These are phyloP conservation scores for Calephelis virginiensis DNA, from an alignment of 1,140 invertebrate genomes.

Conservation along the genomic window DNA sequence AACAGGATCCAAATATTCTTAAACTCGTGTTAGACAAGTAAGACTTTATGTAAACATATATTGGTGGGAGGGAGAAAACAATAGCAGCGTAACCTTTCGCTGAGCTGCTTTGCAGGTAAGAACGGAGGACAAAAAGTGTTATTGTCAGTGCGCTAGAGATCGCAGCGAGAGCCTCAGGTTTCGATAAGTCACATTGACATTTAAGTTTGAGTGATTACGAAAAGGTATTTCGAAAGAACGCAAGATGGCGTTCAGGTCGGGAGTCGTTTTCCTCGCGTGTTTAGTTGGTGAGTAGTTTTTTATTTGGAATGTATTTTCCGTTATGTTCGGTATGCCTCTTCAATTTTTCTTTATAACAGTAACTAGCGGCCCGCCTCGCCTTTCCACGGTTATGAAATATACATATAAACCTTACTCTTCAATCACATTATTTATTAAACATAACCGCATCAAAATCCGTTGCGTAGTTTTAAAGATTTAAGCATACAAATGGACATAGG, in stretches of 20 bases:
- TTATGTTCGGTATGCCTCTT: constrained; percentile 26
- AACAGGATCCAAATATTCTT: constrained; percentile 63
- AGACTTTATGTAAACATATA: constrained; percentile 34
- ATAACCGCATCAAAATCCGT: too few species aligned
- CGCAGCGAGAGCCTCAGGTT: constrained; percentile 59
- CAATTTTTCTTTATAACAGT: constrained; percentile 24
- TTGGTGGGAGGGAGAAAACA: constrained; percentile 43
- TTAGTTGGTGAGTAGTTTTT: constrained; percentile 59
- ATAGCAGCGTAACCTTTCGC: constrained; percentile 63
- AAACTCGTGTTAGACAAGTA: constrained; percentile 45
- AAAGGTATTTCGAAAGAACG: constrained; percentile 48
- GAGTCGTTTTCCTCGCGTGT: constrained; percentile 55
- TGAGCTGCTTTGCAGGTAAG: constrained; percentile 56
- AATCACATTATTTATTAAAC: too few species aligned
- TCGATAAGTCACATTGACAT: constrained; percentile 62
- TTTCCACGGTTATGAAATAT: too few species aligned
- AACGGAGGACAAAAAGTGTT: constrained; percentile 68
- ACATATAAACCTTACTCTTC: too few species aligned
- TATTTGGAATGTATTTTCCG: constrained; percentile 29
- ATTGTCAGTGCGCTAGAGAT: constrained; percentile 65
- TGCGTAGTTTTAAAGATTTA: too few species aligned
- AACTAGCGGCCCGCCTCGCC: too few species aligned
- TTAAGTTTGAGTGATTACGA: constrained; percentile 46
- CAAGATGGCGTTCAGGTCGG: constrained; percentile 67
- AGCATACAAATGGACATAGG: too few species aligned